Conservation (phyloP, 2,113 vertebrate genomes). For the Notothenia coriiceps region DNA sequence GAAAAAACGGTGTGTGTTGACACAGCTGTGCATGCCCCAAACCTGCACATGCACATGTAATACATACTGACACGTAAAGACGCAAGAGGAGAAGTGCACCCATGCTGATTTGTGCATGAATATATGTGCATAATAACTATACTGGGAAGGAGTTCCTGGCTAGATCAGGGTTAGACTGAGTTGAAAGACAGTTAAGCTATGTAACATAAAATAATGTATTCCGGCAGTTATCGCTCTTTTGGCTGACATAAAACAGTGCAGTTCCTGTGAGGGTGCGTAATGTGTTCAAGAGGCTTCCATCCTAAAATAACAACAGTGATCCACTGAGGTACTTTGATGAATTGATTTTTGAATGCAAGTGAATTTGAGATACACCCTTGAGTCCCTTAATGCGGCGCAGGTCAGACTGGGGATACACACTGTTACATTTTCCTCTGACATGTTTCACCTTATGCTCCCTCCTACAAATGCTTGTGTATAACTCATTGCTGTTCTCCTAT, state of each 20-base stretch:
- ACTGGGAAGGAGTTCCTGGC: conserved; percentile 17
- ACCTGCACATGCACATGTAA: background rate
- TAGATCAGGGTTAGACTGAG: conserved; percentile 17
- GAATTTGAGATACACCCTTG: conserved; percentile 32
- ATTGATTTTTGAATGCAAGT: conserved; percentile 30
- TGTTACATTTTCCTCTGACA: conserved; percentile 26
- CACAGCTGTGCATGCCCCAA: conserved; percentile 31
- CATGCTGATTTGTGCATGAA: background rate
- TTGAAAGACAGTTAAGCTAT: conserved; percentile 1
- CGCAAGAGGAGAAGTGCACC: background rate
- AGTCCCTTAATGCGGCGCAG: background rate
- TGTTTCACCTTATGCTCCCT: conserved; percentile 17
- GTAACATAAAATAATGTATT: background rate
- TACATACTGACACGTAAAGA: background rate
- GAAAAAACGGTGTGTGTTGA: conserved; percentile 33
- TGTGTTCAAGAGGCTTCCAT: conserved; percentile 4
- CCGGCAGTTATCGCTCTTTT: conserved; percentile 2
- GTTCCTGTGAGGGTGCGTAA: background rate
- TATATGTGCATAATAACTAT: background rate
- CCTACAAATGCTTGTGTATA: conserved; percentile 33
- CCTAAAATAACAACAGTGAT: conserved; percentile 27
- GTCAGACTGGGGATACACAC: conserved; percentile 5
- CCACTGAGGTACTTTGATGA: conserved; percentile 31
- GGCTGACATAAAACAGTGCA: conserved; percentile 1
- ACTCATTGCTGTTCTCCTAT: conserved; percentile 10